Evolutionary conservation across 2,113 vertebrate genomes (phyloP), one percentile per base, ranked within the genome.

Genomic region (Datnioides undecimradiatus): DNA sequence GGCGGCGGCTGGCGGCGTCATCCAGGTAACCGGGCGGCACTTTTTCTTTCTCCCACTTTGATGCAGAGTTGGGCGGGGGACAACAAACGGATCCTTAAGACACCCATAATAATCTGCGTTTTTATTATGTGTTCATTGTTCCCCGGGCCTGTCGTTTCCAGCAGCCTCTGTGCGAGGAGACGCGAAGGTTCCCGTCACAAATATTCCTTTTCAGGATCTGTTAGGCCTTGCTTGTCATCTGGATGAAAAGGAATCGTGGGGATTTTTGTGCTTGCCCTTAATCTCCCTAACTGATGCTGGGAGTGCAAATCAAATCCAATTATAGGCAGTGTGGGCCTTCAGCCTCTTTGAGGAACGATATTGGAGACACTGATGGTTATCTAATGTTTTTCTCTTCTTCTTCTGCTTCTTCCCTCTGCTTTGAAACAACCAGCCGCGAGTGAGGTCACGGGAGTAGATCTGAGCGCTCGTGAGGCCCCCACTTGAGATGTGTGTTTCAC

Each of bases 221-320:
- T 90, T 83, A 80, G 90, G 89, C 91, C 91, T 38, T 63, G 84
- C 84, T 90, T 90, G 93, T 92, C 93, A 92, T 86, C 83, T 55
- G 87, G 81, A 91, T 93, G 89, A 91, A 91, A 93, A 91, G 89
- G 83, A 93, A 92, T 90, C 49, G 80, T 66, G 87, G 80, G 90
- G 89, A 89, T 90, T 92, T 92, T 80, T 92, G 89, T 86, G 89
- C 84, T 82, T 85, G 90, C 82, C 89, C 91, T 88, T 93, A 93
- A 93, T 92, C 91, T 90, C 90, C 81, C 91, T 90, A 91, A 93
- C 90, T 92, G 92, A 91, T 91, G 90, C 89, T 92, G 85, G 79
- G 88, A 92, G 90, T 90, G 90, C 89, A 89, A 91, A 91, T 90
- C 89, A 83, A 92, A 91, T 93, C 90, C 90, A 93, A 92, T 92